Conservation (phyloP, 2,113 vertebrate species). For the Melanerpes formicivorus region DNA sequence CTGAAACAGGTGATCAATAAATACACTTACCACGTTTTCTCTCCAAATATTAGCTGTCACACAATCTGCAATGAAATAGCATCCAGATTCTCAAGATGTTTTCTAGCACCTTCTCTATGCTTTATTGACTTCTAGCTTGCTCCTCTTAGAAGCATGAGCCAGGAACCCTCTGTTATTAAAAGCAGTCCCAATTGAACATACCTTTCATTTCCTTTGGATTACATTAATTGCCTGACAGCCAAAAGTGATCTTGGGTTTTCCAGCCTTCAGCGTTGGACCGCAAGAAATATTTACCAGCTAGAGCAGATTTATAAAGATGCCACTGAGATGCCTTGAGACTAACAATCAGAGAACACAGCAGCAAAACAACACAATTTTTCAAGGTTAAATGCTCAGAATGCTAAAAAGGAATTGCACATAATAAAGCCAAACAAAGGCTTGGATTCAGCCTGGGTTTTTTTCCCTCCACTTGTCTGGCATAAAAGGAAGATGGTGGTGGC, state of each 20-base stretch:
- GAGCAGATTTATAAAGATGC: conserved; percentile 80
- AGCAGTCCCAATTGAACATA: conserved; percentile 68
- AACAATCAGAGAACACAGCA: conserved; percentile 75
- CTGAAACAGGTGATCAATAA: neutral
- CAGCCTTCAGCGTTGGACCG: conserved; percentile 60
- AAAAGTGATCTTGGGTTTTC: conserved; percentile 74
- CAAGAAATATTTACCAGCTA: conserved; percentile 78
- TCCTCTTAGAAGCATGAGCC: conserved; percentile 60
- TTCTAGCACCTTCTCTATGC: neutral
- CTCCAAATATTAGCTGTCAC: neutral
- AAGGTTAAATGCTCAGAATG: conserved; percentile 81
- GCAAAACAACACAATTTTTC: conserved; percentile 78
- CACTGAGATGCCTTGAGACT: conserved; percentile 77
- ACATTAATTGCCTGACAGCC: conserved; percentile 82
- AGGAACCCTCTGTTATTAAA: conserved; percentile 75
- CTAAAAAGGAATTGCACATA: conserved; percentile 74
- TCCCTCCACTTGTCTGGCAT: conserved; percentile 4
- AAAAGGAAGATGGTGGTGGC: conserved; percentile 35
- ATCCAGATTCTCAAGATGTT: conserved; percentile 33
- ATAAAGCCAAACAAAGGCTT: conserved; percentile 64
- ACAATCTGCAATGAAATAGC: conserved; percentile 39
- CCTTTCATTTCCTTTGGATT: conserved; percentile 80
- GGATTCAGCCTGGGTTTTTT: conserved; percentile 30
- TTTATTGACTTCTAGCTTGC: conserved; percentile 61
- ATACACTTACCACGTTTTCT: conserved; percentile 34